A percentile compares a stretch with the other conserved stretches of the same genome.
These are phyloP conservation scores for Allolobophora icterica DNA, from an alignment of 2,888 invertebrate species.

Conservation along the genomic window DNA sequence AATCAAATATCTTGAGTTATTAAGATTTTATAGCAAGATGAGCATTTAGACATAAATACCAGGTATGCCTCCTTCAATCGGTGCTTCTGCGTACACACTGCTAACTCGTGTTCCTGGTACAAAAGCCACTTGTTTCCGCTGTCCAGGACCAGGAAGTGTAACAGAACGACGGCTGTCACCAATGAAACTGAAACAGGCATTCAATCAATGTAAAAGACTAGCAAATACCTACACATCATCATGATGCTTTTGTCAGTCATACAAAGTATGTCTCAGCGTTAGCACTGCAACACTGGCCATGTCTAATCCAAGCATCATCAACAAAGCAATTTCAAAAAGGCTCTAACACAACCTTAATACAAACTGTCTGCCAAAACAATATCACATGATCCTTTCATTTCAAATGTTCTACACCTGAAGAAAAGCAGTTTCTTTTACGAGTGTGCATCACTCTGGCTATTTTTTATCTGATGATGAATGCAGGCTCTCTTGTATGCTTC, in stretches of 20 bases:
- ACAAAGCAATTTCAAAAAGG: too few species aligned
- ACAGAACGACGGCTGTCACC: slow-evolving; percentile 49
- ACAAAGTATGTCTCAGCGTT: too few species aligned
- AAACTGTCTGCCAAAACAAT: too few species aligned
- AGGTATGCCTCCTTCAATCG: neutral
- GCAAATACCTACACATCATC: neutral
- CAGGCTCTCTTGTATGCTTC: too few species aligned
- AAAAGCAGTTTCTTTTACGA: too few species aligned
- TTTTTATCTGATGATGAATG: too few species aligned
- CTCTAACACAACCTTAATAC: too few species aligned
- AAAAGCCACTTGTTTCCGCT: neutral
- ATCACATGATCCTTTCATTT: too few species aligned
- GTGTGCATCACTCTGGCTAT: too few species aligned
- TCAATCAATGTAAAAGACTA: neutral
- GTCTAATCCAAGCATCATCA: too few species aligned
- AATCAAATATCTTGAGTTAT: neutral
- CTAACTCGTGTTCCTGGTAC: neutral
- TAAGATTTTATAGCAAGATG: slow-evolving; percentile 17
- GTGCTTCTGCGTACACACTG: slow-evolving; percentile 30
- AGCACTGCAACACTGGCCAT: too few species aligned
- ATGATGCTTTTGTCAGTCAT: neutral
- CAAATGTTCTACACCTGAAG: too few species aligned
- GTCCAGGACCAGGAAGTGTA: slow-evolving; percentile 34
- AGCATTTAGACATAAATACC: neutral
- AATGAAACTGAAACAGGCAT: slow-evolving; percentile 55